Evolutionary conservation across 2,797 vertebrate genomes (phyloP).

Genomic region (Parauchenoglanis punctatus): DNA sequence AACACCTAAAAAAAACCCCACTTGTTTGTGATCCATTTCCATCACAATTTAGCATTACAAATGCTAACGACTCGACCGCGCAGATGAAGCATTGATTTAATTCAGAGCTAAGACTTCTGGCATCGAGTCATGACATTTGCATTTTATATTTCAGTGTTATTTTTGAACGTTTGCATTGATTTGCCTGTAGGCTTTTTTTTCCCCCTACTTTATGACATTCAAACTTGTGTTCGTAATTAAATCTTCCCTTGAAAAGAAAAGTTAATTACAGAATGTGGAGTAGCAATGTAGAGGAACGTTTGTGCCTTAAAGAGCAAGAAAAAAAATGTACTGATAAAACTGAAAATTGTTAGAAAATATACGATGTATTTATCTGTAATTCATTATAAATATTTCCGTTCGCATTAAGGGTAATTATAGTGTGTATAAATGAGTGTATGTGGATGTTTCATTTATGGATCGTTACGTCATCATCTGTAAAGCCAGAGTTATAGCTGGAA

Average conservation of each 20-base stretch:
- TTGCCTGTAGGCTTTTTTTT: constrained; percentile 17
- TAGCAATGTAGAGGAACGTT: neutral
- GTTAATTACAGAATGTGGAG: constrained; percentile 24
- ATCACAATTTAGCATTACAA: constrained; percentile 19
- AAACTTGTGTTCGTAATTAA: constrained; percentile 31
- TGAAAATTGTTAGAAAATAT: neutral
- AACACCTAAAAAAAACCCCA: neutral
- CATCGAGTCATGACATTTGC: constrained; percentile 23
- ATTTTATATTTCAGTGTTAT: constrained; percentile 29
- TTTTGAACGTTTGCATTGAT: constrained; percentile 27
- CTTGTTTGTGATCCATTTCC: constrained; percentile 19
- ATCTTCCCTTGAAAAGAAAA: constrained; percentile 33
- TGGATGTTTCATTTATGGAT: neutral
- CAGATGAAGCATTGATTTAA: constrained; percentile 10
- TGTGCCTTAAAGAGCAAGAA: neutral
- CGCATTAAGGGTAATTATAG: neutral
- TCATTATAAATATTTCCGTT: neutral
- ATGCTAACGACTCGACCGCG: neutral
- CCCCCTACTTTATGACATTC: constrained; percentile 29
- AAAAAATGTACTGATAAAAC: neutral
- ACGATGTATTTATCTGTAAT: neutral
- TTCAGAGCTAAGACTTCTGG: neutral
- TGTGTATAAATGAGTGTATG: neutral
- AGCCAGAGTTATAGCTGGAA: too few species aligned
- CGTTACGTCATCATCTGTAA: neutral